Evolutionary conservation across 2,888 invertebrate genomes (phyloP).

Genomic region (Drosophila mimica): DNA sequence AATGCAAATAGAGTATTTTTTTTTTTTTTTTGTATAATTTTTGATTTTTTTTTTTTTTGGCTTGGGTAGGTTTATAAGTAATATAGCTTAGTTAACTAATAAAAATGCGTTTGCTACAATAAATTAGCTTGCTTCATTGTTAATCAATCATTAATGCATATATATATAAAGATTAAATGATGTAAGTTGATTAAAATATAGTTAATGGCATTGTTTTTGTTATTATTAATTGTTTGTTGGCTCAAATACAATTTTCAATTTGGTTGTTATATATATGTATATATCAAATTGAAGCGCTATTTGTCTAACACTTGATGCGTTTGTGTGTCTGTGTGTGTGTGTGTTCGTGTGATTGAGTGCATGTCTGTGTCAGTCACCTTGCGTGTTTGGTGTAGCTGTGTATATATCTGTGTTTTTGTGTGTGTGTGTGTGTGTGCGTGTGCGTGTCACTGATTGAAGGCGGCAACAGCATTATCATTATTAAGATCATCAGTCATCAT

Average conservation of each 20-base stretch:
- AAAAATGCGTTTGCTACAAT: slow-evolving; percentile 52
- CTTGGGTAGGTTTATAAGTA: slow-evolving; percentile 17
- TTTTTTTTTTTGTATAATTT: neutral
- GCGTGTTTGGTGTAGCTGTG: slow-evolving; percentile 12
- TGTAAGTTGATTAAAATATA: slow-evolving; percentile 42
- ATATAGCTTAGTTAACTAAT: slow-evolving; percentile 42
- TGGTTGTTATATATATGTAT: neutral
- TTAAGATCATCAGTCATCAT: slow-evolving; percentile 38
- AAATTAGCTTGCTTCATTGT: slow-evolving; percentile 43
- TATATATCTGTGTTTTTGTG: slow-evolving; percentile 29
- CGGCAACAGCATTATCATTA: slow-evolving; percentile 51
- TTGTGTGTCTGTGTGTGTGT: slow-evolving; percentile 20
- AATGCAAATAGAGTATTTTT: slow-evolving; percentile 43
- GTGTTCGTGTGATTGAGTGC: slow-evolving; percentile 7
- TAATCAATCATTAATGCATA: slow-evolving; percentile 54
- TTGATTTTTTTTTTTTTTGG: slow-evolving; percentile 13
- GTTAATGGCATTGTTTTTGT: slow-evolving; percentile 9
- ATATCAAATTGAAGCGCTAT: slow-evolving; percentile 34
- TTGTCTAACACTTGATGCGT: slow-evolving; percentile 41
- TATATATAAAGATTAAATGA: slow-evolving; percentile 35
- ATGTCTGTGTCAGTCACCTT: slow-evolving; percentile 3
- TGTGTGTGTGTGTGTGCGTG: slow-evolving; percentile 39
- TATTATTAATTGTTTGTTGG: slow-evolving; percentile 37
- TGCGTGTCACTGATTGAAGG: slow-evolving; percentile 53
- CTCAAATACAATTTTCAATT: slow-evolving; percentile 31